These are phyloP conservation scores for Canis aureus DNA, from an alignment of 2,113 vertebrate species.

Conservation along the genomic window DNA sequence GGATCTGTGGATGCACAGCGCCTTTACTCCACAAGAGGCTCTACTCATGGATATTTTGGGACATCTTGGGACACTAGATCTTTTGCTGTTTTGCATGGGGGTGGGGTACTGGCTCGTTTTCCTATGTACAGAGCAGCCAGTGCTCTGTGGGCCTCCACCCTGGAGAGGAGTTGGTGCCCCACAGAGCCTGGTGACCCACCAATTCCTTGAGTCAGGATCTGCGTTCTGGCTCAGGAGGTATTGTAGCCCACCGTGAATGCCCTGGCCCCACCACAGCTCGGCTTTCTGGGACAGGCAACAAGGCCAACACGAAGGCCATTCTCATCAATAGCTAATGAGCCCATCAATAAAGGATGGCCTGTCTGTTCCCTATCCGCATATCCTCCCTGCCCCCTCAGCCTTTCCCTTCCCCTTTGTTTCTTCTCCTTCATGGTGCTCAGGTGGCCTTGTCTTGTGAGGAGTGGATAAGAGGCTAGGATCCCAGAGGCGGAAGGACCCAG, in stretches of 20 bases:
- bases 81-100: neutral
- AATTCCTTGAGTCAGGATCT: neutral
- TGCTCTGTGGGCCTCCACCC: neutral
- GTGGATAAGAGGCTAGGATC: neutral
- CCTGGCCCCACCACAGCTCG: neutral
- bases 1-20: neutral
- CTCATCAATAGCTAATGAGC: slow-evolving; percentile 81
- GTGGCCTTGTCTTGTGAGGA: neutral
- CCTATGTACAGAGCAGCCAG: no score
- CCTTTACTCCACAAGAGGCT: neutral
- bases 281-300: neutral
- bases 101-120: neutral
- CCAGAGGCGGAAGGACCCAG: neutral
- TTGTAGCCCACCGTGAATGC: neutral
- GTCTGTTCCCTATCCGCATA: neutral
- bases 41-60: neutral
- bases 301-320: slow-evolving; percentile 52
- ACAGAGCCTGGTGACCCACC: neutral
- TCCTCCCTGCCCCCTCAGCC: neutral
- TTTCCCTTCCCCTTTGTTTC: neutral
- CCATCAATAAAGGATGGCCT: slow-evolving; percentile 80
- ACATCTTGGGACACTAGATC: neutral
- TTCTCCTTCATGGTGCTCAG: neutral
- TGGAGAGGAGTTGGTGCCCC: neutral
- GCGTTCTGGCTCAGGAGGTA: neutral